These are phyloP conservation scores for Lethenteron reissneri DNA, from an alignment of 2,113 vertebrate species.

Conservation along the genomic window DNA sequence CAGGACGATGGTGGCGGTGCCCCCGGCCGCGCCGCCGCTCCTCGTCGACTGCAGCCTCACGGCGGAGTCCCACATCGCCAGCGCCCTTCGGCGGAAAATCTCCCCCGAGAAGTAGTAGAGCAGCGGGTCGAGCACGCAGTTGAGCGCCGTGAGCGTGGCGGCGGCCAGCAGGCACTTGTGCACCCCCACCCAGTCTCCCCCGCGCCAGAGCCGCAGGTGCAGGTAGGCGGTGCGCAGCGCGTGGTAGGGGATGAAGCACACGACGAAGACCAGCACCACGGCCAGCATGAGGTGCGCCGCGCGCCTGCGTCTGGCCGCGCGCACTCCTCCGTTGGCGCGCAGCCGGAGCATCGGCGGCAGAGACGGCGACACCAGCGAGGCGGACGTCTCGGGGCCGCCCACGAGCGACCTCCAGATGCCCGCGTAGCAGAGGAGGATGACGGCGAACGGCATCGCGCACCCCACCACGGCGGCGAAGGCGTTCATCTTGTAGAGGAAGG, in stretches of 20 bases:
- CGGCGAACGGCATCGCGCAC: slow-evolving; percentile 26
- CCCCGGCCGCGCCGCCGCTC: no score
- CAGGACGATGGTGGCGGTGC: no score
- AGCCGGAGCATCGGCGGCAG: slow-evolving; percentile 17
- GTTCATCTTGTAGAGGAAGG: slow-evolving; percentile 20
- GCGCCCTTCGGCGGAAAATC: no score
- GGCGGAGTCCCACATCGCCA: no score
- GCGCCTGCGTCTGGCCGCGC: slow-evolving; percentile 18
- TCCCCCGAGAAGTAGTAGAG: no score
- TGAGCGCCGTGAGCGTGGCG: no score
- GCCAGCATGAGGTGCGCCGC: slow-evolving; percentile 25
- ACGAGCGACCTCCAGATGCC: no score
- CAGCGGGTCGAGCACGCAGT: no score
- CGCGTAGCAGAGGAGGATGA: slow-evolving; percentile 26
- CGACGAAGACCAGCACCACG: slow-evolving; percentile 23
- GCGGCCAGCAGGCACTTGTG: no score
- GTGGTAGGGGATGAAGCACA: slow-evolving; percentile 41
- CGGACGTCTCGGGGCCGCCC: no score
- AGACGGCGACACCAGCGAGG: slow-evolving; percentile 13
- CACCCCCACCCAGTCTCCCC: no score
- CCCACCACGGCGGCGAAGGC: slow-evolving; percentile 19
- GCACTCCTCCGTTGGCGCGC: not conserved
- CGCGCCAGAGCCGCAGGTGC: not conserved
- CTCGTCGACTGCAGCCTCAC: no score
- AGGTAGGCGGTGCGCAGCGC: slow-evolving; percentile 24